Evolutionary conservation across 2,888 invertebrate species (phyloP), one percentile per base, ranked within the genome.

Genomic region (Erynnis tages): DNA sequence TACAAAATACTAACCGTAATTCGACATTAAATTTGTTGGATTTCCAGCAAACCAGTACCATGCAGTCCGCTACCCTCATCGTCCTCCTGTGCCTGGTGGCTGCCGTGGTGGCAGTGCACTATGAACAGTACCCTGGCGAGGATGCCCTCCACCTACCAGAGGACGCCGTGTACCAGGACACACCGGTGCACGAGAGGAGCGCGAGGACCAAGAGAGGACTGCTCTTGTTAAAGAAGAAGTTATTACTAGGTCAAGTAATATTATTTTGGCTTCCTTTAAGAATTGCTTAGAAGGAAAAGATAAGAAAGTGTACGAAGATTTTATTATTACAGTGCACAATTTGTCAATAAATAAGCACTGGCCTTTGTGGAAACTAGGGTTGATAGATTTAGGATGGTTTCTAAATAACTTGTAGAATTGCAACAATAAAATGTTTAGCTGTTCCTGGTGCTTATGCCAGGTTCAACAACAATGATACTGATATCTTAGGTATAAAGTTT

Each of bases 211-310:
- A 89, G 67, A 78, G 89, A 72, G 78, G 82, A 46, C 66, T 88
- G 46, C 65, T 88, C 19, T 65, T 87, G 29, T 62, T 89, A 27
- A 88, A 89, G 65, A 89, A 89, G 67, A 89, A 89, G 63, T 68
- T 89, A 52, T 69, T 88, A 56, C 79, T 88, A 61, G 88, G 88
- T 89, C 70, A 70, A 59, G 13, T 8, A 7, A 7, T 7, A 7
- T 5, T 21, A 21, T n/a, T n/a, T n/a, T n/a, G n/a, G n/a, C n/a
- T n/a, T n/a, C n/a, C n/a, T n/a, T n/a, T n/a, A n/a, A n/a, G n/a
- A n/a, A n/a, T n/a, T n/a, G n/a, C n/a, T n/a, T n/a, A n/a, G n/a
- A n/a, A n/a, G n/a, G n/a, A n/a, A n/a, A n/a, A n/a, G n/a, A n/a
- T n/a, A n/a, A n/a, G n/a, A n/a, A n/a, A n/a, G n/a, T n/a, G n/a